A percentile compares a stretch with the other conserved stretches of the same genome.
Evolutionary conservation across 1,140 invertebrate species (phyloP).

Genomic region (Papilio machaon): DNA sequence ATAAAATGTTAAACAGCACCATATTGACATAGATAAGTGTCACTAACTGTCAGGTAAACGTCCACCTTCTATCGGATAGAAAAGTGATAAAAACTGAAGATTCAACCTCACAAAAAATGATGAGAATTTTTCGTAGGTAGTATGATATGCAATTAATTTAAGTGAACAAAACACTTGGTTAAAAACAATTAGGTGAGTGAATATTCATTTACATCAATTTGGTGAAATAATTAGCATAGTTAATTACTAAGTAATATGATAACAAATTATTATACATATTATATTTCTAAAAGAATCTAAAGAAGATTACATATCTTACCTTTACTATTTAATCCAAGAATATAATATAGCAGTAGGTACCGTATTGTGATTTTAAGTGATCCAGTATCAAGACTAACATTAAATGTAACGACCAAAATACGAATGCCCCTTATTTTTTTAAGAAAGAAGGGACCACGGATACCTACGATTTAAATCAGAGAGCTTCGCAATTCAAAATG

Average conservation of each 20-base stretch:
- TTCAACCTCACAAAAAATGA: not conserved
- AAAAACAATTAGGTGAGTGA: not conserved
- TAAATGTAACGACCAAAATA: no score
- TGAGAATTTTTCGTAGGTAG: no score
- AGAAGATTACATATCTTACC: no score
- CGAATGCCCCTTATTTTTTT: no score
- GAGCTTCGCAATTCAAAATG: no score
- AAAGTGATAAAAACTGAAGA: not conserved
- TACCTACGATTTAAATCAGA: no score
- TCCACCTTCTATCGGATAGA: not conserved
- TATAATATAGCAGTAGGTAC: no score
- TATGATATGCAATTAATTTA: no score
- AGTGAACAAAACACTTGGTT: not conserved
- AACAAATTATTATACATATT: not conserved
- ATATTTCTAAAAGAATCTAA: no score
- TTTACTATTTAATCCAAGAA: no score
- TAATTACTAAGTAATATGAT: not conserved
- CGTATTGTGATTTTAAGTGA: not conserved
- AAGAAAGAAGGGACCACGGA: no score
- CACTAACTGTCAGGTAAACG: constrained; percentile 8
- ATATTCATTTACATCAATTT: not conserved
- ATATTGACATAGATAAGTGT: not conserved
- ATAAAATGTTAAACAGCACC: not conserved
- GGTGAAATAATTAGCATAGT: not conserved
- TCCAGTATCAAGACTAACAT: no score